Evolutionary conservation across 2,797 vertebrate species (phyloP), one percentile per base, ranked within the genome.

Genomic region (Sebastes minor): DNA sequence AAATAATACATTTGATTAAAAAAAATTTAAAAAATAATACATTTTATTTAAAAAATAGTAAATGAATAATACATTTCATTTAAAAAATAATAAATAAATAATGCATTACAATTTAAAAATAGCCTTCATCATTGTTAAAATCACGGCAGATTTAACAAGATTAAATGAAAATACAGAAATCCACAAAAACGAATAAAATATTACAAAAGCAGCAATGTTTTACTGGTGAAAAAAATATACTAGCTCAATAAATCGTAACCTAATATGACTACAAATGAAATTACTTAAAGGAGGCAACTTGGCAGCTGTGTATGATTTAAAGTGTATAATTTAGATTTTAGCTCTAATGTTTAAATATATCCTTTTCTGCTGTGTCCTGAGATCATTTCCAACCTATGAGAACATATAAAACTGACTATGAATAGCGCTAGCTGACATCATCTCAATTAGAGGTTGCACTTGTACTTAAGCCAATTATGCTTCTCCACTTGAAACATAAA

Each of bases 361-460:
- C 6, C 8, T 35, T 46, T 46, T 72, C 18, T 62, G 55, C 10
- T 8, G 27, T 23, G 33, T 64, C 64, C 55, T 3, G 35, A 77
- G 70, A 46, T 46, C 1, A 46, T 83, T 82, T 84, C 42, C 20
- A 69, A 32, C 25, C 18, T 13, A 57, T 22, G 66, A 71, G 61
- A 77, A 59, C 71, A 61, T 4, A 76, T 71, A 28, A 46, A 63
- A 23, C 71, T 52, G 30, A 49, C 77, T 80, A 66, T 74, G 16
- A 71, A 72, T 14, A 49, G 32, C 3, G 46, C 71, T 3, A 56
- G 67, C 81, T 42, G 33, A 68, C 80, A 79, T 79, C 63, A 30
- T 84, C 70, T 80, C 67, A 78, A 84, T 84, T 86, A 86, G 75
- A 76, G 81, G 80, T 73, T 86, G 84, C 85, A 90, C 85, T 80